These are phyloP conservation scores for Ormyrus pomaceus DNA, from an alignment of 2,888 invertebrate species.

Conservation along the genomic window DNA sequence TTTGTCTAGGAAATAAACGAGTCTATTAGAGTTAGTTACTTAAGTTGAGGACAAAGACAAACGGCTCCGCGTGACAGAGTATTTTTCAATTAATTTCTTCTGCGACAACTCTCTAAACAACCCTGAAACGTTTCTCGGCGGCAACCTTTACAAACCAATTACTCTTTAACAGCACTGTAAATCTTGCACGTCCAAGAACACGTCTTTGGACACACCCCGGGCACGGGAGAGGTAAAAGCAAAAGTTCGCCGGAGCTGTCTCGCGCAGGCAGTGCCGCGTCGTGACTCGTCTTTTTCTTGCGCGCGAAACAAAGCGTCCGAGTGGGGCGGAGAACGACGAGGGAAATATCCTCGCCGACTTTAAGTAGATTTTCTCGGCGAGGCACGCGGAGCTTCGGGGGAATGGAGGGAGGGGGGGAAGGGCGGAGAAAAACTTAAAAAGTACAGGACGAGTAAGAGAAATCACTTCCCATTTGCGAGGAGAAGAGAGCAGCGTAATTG, in stretches of 20 bases:
- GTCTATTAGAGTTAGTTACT: too few species aligned
- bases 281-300: too few species aligned
- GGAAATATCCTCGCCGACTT: conserved; percentile 34
- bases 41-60: not conserved
- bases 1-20: too few species aligned
- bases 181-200: too few species aligned
- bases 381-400: not conserved
- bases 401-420: too few species aligned
- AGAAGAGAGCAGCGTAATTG: conserved; percentile 43
- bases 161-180: too few species aligned
- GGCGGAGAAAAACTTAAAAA: conserved; percentile 34
- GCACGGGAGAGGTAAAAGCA: not conserved
- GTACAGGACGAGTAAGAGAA: conserved; percentile 37
- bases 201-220: not conserved
- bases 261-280: not conserved
- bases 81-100: too few species aligned
- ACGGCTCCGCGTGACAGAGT: not conserved
- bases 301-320: conserved; percentile 27
- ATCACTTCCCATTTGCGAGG: conserved; percentile 41
- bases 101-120: too few species aligned
- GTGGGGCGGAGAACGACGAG: conserved; percentile 2
- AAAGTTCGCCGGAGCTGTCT: not conserved
- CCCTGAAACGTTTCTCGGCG: too few species aligned
- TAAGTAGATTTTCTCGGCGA: conserved; percentile 40
- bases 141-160: too few species aligned